Percentiles rank a stretch among this genome's conserved stretches.
These are phyloP conservation scores for Aldrovandia affinis DNA, from an alignment of 2,797 vertebrate genomes.

Conservation along the genomic window DNA sequence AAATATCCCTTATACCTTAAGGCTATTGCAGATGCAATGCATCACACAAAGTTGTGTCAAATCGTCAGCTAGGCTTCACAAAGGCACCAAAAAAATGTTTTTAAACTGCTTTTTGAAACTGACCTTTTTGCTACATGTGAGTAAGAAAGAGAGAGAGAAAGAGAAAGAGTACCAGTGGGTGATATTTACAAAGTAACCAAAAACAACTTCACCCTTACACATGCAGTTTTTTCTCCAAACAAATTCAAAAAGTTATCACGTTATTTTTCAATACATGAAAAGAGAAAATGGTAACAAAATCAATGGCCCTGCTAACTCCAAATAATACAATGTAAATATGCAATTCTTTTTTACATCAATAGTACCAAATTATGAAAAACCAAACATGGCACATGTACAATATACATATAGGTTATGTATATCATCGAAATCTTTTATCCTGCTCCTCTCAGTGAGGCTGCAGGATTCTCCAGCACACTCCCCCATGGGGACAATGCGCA, in stretches of 20 bases:
- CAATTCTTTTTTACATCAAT: conserved; percentile 95
- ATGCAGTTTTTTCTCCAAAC: conserved; percentile 86
- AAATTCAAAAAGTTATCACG: conserved; percentile 87
- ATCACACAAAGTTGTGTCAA: conserved; percentile 83
- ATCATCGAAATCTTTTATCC: conserved; percentile 77
- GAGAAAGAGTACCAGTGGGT: conserved; percentile 82
- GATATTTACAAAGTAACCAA: conserved; percentile 92
- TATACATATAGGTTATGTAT: conserved; percentile 91
- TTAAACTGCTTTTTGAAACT: conserved; percentile 48
- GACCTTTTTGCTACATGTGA: conserved; percentile 81
- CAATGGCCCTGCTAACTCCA: conserved; percentile 87
- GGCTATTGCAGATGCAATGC: conserved; percentile 87
- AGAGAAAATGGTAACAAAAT: conserved; percentile 90
- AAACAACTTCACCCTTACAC: conserved; percentile 91
- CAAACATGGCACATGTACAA: conserved; percentile 92
- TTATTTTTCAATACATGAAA: conserved; percentile 87
- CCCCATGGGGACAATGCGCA: conserved; percentile 29
- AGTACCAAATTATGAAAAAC: conserved; percentile 87
- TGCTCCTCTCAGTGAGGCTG: conserved; percentile 41
- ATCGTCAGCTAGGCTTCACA: conserved; percentile 93
- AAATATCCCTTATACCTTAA: conserved; percentile 89
- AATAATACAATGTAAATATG: conserved; percentile 94
- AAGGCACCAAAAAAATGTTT: conserved; percentile 97
- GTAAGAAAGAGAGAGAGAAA: conserved; percentile 58
- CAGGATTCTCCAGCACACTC: conserved; percentile 53